Evolutionary conservation across 2,113 vertebrate species (phyloP).

Genomic region (Corythornis madagascariensis): DNA sequence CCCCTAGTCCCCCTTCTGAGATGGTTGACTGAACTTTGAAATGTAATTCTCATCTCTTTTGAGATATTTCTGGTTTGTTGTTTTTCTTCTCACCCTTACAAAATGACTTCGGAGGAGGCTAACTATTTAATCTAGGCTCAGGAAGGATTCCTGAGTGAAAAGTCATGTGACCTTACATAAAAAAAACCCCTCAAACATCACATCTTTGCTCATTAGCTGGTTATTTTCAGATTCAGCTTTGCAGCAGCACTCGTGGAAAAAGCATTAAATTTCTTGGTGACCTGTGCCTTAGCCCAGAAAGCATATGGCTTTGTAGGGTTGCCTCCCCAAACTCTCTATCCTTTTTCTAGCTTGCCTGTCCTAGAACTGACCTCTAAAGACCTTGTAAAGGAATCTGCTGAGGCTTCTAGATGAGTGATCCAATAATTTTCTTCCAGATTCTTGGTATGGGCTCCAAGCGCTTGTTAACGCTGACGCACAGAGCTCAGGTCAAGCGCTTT

Average conservation of each 20-base stretch:
- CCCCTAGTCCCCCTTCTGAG: not conserved
- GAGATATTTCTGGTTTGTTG: not conserved
- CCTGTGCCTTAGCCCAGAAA: too few species aligned
- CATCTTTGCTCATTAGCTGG: too few species aligned
- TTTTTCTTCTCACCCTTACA: not conserved
- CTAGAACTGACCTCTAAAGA: too few species aligned
- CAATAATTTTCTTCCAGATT: conserved; percentile 78
- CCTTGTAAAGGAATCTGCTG: too few species aligned
- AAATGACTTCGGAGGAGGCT: not conserved
- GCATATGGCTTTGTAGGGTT: too few species aligned
- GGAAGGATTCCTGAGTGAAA: not conserved
- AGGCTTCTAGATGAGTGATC: not conserved
- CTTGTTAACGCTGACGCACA: conserved; percentile 91
- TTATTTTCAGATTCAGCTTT: too few species aligned
- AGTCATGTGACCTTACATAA: too few species aligned
- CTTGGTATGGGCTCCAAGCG: conserved; percentile 95
- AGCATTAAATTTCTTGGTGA: too few species aligned
- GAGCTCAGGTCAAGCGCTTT: conserved; percentile 96
- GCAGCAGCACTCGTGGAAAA: too few species aligned
- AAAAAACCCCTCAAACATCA: too few species aligned
- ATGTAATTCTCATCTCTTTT: not conserved
- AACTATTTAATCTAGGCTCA: not conserved
- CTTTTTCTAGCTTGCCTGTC: too few species aligned
- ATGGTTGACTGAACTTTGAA: not conserved
- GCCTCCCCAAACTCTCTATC: too few species aligned